Conservation (phyloP, 2,113 vertebrate genomes). For the Anarrhichthys ocellatus region DNA sequence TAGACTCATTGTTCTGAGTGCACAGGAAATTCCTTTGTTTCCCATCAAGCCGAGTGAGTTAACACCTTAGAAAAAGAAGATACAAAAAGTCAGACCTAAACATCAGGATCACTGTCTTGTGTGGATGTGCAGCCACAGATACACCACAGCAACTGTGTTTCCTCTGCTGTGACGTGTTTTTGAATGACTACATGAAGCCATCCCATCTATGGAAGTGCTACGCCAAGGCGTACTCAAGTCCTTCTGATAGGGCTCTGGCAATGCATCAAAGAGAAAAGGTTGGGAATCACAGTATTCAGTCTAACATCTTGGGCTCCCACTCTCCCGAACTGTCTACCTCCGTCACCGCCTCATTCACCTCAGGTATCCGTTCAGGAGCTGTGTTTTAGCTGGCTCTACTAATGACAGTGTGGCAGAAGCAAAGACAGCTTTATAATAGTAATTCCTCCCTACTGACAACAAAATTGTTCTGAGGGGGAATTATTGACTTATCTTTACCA, state of each 20-base stretch:
- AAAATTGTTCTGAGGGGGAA: constrained; percentile 64
- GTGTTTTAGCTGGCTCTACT: constrained; percentile 44
- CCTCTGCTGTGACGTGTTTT: neutral
- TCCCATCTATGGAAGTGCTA: neutral
- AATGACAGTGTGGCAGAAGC: constrained; percentile 53
- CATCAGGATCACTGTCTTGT: neutral
- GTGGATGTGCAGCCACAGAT: constrained; percentile 3
- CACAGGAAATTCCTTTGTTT: neutral
- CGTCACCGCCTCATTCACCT: constrained; percentile 48
- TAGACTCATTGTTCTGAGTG: neutral
- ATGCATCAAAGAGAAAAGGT: neutral
- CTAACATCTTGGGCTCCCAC: neutral
- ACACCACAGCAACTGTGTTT: neutral
- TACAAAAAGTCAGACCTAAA: neutral
- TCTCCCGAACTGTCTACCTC: constrained; percentile 19
- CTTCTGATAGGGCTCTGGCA: constrained; percentile 12
- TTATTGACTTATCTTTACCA: constrained; percentile 60
- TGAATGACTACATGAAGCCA: neutral
- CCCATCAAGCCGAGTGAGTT: neutral
- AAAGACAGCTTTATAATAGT: constrained; percentile 67
- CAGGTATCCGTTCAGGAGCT: constrained; percentile 35
- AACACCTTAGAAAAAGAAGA: neutral
- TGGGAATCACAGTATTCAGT: neutral
- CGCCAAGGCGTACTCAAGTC: neutral
- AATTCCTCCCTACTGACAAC: constrained; percentile 51